These are phyloP conservation scores for Ichneumoninae sp. DNA, from an alignment of 2,888 invertebrate species.

Conservation along the genomic window DNA sequence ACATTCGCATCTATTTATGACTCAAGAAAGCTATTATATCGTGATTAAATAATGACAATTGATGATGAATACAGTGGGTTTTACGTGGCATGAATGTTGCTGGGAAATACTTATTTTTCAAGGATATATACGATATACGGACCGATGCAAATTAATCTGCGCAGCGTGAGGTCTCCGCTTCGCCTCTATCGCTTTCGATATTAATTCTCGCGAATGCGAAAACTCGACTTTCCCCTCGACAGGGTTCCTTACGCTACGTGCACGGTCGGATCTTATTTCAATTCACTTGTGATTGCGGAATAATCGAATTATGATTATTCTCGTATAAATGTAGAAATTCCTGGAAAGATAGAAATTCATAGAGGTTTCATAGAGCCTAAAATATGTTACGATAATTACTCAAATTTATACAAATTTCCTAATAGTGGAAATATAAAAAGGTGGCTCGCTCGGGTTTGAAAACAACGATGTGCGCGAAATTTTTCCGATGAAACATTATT, in stretches of 20 bases:
- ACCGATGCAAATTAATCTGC: conserved; percentile 43
- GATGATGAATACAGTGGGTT: conserved; percentile 31
- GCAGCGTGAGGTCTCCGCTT: conserved; percentile 29
- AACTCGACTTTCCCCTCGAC: conserved; percentile 24
- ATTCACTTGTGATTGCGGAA: background rate
- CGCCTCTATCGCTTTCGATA: conserved; percentile 44
- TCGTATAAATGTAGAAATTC: background rate
- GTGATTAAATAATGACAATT: conserved; percentile 62
- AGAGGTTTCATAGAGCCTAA: background rate
- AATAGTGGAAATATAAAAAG: background rate
- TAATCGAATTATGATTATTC: background rate
- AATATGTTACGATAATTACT: background rate
- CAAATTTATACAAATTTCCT: background rate
- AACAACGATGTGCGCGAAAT: too few species aligned
- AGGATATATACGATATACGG: conserved; percentile 41
- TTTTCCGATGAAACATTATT: too few species aligned
- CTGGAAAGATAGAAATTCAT: background rate
- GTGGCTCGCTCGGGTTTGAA: too few species aligned
- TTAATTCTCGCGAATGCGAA: conserved; percentile 31
- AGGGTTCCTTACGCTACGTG: background rate
- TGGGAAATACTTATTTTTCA: conserved; percentile 61
- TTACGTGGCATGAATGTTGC: conserved; percentile 36
- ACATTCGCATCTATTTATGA: conserved; percentile 43
- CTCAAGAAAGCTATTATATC: conserved; percentile 60
- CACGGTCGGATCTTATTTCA: background rate